Evolutionary conservation across 2,113 vertebrate genomes (phyloP).

Genomic region (Hemichromis elongatus): DNA sequence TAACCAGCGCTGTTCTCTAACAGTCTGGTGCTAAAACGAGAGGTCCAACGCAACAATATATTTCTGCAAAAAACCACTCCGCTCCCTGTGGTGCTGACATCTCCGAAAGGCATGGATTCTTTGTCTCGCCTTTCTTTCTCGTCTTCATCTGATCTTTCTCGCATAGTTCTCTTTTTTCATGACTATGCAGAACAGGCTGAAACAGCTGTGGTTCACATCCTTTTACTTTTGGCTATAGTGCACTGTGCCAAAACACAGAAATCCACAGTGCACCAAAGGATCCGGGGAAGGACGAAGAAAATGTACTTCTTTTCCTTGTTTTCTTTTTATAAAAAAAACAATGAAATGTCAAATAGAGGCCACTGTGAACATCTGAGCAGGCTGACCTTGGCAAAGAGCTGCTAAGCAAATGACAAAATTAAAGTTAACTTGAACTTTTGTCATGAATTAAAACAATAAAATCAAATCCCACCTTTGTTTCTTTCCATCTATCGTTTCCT

Average conservation of each 20-base stretch:
- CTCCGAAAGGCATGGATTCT: not conserved
- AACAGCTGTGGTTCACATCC: constrained; percentile 23
- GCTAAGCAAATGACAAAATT: not conserved
- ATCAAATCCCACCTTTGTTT: not conserved
- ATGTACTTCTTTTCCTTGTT: not conserved
- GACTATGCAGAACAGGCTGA: not conserved
- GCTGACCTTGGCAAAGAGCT: not conserved
- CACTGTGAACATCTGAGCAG: not conserved
- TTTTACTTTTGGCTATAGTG: not conserved
- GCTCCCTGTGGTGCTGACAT: constrained; percentile 10
- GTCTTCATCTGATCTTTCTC: not conserved
- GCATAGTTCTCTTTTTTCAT: not conserved
- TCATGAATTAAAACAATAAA: not conserved
- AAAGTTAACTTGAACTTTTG: not conserved
- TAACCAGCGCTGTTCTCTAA: constrained; percentile 40
- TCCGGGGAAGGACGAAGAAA: not conserved
- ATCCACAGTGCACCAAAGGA: not conserved
- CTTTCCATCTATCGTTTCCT: not conserved
- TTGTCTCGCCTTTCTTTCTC: not conserved
- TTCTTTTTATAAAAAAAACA: not conserved
- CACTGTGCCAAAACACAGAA: constrained; percentile 27
- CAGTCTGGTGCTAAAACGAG: not conserved
- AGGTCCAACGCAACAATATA: not conserved
- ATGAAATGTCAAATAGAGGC: not conserved
- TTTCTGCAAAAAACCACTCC: constrained; percentile 15